Evolutionary conservation across 2,888 invertebrate species (phyloP).

Genomic region (Anoplius nigerrimus): DNA sequence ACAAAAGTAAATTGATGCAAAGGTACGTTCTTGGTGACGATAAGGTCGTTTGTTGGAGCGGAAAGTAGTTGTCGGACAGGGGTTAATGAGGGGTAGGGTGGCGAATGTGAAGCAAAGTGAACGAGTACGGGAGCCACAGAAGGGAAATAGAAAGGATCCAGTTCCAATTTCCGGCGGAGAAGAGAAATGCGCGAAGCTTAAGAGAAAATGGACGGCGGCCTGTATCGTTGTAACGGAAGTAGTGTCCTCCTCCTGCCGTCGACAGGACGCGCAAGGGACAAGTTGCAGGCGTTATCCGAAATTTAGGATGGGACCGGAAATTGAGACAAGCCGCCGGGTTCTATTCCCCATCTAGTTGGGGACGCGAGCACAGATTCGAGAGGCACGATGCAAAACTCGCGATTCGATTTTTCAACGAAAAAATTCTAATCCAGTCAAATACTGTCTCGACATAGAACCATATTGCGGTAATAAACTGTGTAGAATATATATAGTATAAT

Average conservation of each 20-base stretch:
- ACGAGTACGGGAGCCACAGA: neutral
- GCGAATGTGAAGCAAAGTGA: neutral
- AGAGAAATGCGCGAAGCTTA: neutral
- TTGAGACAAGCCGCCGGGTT: slow-evolving; percentile 57
- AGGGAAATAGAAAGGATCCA: neutral
- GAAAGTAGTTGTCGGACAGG: too few relatives aligned
- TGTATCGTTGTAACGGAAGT: slow-evolving; percentile 5
- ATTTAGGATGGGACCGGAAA: slow-evolving; percentile 68
- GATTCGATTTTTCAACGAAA: too few relatives aligned
- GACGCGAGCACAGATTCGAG: too few relatives aligned
- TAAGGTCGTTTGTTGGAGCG: neutral
- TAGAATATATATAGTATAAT: too few relatives aligned
- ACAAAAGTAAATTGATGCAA: too few relatives aligned
- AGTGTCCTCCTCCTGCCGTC: neutral
- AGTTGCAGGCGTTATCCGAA: slow-evolving; percentile 70
- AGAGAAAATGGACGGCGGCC: neutral
- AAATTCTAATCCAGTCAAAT: too few relatives aligned
- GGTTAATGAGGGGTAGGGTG: neutral
- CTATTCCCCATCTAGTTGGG: too few relatives aligned
- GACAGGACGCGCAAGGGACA: slow-evolving; percentile 63
- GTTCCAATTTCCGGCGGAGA: neutral
- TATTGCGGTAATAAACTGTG: too few relatives aligned
- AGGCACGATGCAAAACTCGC: too few relatives aligned
- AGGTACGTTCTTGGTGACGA: too few relatives aligned
- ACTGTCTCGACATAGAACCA: too few relatives aligned